phyloP scores from a whole-genome alignment of 2,888 invertebrate species.

The Himalopsyche tibetana region DNA sequence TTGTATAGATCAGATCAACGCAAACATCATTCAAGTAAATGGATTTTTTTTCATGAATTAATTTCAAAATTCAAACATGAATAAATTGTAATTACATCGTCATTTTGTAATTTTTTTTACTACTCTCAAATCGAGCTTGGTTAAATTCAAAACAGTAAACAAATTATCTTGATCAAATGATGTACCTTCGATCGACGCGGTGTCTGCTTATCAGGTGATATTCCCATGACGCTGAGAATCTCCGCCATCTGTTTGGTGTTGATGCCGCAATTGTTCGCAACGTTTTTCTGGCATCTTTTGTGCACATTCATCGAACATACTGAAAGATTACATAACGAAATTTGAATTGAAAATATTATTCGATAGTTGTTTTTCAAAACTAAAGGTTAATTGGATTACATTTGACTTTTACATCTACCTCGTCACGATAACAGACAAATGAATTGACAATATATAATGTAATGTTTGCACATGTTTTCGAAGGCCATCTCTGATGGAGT shows the following conservation, averaged over 20 bases:
- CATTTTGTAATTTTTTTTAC: too few relatives aligned
- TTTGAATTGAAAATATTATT: neutral
- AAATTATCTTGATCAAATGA: neutral
- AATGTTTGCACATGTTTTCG: too few relatives aligned
- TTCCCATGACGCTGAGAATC: conserved; percentile 93
- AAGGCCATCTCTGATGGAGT: too few relatives aligned
- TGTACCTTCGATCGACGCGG: conserved; percentile 80
- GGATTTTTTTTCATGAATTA: too few relatives aligned
- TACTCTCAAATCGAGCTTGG: neutral
- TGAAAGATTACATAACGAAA: conserved; percentile 69
- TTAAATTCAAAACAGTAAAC: neutral
- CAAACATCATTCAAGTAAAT: too few relatives aligned
- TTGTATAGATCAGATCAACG: too few relatives aligned
- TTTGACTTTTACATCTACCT: neutral
- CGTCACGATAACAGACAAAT: neutral
- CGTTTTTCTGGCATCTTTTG: conserved; percentile 99
- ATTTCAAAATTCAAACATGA: too few relatives aligned
- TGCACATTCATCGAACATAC: conserved; percentile 98
- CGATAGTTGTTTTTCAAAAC: neutral
- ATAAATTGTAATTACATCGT: too few relatives aligned
- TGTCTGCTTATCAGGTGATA: conserved; percentile 90
- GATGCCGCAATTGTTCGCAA: conserved; percentile 99
- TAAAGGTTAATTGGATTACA: neutral
- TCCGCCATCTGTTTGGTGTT: conserved; percentile 98
- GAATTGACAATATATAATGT: too few relatives aligned